phyloP scores from a whole-genome alignment of 53 echinoderm and acorn worm genomes.

The Paelopatides confundens region DNA sequence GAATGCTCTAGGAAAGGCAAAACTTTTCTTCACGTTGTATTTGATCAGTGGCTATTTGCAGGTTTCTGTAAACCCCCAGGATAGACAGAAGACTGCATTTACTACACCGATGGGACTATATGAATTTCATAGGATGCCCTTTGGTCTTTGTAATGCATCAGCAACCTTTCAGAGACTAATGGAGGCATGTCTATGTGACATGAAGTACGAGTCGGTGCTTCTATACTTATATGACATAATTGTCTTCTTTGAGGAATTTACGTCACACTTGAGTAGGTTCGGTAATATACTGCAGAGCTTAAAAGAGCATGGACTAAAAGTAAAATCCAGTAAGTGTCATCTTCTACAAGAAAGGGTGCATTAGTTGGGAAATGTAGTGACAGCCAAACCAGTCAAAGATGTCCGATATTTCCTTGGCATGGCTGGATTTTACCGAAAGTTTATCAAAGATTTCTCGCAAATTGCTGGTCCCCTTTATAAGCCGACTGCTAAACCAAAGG shows the following conservation, averaged over 20 bases:
- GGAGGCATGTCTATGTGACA: slow-evolving; percentile 53
- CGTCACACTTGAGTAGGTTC: slow-evolving; percentile 49
- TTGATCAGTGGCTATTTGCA: slow-evolving; percentile 65
- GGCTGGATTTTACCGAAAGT: too few species aligned
- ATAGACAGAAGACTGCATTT: slow-evolving; percentile 52
- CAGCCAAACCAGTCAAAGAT: not conserved
- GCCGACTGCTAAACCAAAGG: not conserved
- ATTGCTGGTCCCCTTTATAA: not conserved
- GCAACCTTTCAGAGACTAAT: too few species aligned
- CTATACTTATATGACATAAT: slow-evolving; percentile 69
- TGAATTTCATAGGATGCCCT: too few species aligned
- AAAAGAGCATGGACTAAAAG: slow-evolving; percentile 45
- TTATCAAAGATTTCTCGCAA: not conserved
- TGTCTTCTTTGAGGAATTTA: slow-evolving; percentile 57
- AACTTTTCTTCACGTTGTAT: not conserved
- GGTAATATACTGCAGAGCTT: slow-evolving; percentile 33
- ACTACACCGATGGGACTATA: slow-evolving; percentile 28
- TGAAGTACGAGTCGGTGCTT: too few species aligned
- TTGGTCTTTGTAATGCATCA: too few species aligned
- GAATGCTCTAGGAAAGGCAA: not conserved
- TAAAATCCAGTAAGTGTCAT: slow-evolving; percentile 38
- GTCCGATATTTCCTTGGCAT: too few species aligned
- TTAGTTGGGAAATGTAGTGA: slow-evolving; percentile 65
- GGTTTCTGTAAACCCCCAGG: slow-evolving; percentile 48
- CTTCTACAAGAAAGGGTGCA: slow-evolving; percentile 23